Base-by-base conservation (phyloP, 2,797 vertebrate genomes). In the Lycodopsis pacificus region DNA sequence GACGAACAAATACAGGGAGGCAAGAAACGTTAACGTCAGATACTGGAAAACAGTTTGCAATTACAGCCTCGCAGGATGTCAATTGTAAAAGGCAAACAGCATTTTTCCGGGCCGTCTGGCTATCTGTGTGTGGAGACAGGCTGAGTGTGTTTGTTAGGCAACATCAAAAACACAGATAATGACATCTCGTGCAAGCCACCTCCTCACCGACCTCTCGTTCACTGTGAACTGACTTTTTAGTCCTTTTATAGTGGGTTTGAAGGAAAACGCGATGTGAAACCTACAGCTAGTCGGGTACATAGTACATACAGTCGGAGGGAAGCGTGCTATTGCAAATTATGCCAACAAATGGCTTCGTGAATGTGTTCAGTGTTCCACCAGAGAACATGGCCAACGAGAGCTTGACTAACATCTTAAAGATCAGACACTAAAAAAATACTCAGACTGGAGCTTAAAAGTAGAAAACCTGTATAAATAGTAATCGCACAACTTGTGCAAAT, bases 401-500 rank as follows among this genome's bases (percentile, higher is more conserved):
- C 67, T 72, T 54, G 48, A 49, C 67, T 79, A 71, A 20, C 77
- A 61, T 71, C 44, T 65, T 62, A 68, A 74, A 73, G 69, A 76
- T 68, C 71, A 2, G 25, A 82, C 53, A 36, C 71, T 70, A 79
- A 79, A 77, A 77, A 86, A 73, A 84, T 48, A 80, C 70, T 73
- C 72, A 86, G 56, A 91, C 87, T 89, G 71, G 73, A 92, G 83
- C 81, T 89, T 77, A 77, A 82, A 90, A 87, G 85, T 92, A 93
- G 88, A 93, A 93, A 91, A 92, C 91, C 77, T 89, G 73, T 94
- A 95, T 95, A 95, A 95, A 95, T 95, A 95, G 83, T 79, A 69
- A 85, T 81, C 79, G 86, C 65, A 92, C 80, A 88, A 89, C 73
- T 73, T 69, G 76, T 80, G 91, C 93, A 93, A 93, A 94, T 89